These are phyloP conservation scores for Fistularia commersonii DNA, from an alignment of 2,797 vertebrate species.

Conservation along the genomic window DNA sequence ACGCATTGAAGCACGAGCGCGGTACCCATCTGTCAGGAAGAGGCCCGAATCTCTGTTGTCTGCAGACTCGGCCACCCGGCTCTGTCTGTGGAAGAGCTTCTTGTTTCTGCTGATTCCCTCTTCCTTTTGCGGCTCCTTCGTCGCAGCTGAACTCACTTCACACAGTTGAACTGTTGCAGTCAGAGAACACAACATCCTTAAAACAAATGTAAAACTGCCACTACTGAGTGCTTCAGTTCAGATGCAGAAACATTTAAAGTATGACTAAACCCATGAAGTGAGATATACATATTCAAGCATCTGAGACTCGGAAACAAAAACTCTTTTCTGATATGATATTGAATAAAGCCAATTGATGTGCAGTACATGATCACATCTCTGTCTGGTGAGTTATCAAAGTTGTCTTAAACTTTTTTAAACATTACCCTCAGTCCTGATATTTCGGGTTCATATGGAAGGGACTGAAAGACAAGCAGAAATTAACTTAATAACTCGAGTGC, in stretches of 20 bases:
- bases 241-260: background rate
- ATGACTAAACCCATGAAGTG: background rate
- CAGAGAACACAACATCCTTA: background rate
- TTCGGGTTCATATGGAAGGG: background rate
- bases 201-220: background rate
- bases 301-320: too few relatives aligned
- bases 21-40: constrained; percentile 69
- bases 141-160: constrained; percentile 23
- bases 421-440: too few relatives aligned
- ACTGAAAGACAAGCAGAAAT: background rate
- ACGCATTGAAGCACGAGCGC: background rate
- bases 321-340: too few relatives aligned
- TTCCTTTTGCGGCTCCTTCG: constrained; percentile 21
- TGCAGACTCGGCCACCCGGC: constrained; percentile 50
- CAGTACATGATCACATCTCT: background rate
- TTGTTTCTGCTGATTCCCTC: constrained; percentile 29
- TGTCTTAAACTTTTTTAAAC: too few relatives aligned
- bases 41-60: constrained; percentile 63
- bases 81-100: constrained; percentile 44
- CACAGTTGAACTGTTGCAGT: constrained; percentile 8
- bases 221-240: too few relatives aligned
- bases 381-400: background rate
- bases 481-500: background rate
- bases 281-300: background rate
- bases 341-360: too few relatives aligned